Evolutionary conservation across 1,140 invertebrate genomes (phyloP), one percentile per base, ranked within the genome.

Genomic region (Anastatus disparis): DNA sequence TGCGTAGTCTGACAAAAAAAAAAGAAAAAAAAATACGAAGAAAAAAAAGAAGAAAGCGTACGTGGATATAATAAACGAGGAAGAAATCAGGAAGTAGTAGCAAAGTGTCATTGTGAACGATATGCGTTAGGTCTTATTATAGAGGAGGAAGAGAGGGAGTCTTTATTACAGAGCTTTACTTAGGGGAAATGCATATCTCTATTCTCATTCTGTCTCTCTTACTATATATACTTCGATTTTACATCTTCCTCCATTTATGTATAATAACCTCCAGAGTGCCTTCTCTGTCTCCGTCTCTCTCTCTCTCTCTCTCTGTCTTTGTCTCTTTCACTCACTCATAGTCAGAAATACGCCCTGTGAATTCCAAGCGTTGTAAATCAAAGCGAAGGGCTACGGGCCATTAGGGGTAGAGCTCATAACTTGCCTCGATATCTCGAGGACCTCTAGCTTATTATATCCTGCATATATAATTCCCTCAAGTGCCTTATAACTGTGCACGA

Each of bases 361-460:
- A 82, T 82, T 76, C 77, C 78, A 71, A 70, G 71, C 62, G 72
- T 74, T 76, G 79, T 86, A 86, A 85, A 85, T 85, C 84, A 85
- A 84, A 81, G 77, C 76, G 77, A 4, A 46, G 78, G 78, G n/a
- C n/a, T n/a, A n/a, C 78, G 77, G 78, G 78, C 82, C 81, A 85
- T 85, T 84, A 85, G 81, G 78, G 74, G 75, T 75, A 62, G n/a
- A n/a, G 58, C 73, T 76, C 82, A 82, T 85, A 85, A 85, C 80
- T 85, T 80, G 82, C 80, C n/a, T n/a, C 82, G 84, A 86, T 84
- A 86, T 85, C 83, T 83, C 83, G 81, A 82, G 81, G 80, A 85
- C 82, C 79, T 77, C 76, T 79, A 81, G 83, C 83, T 85, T 85
- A 85, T 84, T 85, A 85, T 84, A 85, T 81, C 80, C 79, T 76